phyloP scores from a whole-genome alignment of 2,888 invertebrate species.

The Microchrysa polita region DNA sequence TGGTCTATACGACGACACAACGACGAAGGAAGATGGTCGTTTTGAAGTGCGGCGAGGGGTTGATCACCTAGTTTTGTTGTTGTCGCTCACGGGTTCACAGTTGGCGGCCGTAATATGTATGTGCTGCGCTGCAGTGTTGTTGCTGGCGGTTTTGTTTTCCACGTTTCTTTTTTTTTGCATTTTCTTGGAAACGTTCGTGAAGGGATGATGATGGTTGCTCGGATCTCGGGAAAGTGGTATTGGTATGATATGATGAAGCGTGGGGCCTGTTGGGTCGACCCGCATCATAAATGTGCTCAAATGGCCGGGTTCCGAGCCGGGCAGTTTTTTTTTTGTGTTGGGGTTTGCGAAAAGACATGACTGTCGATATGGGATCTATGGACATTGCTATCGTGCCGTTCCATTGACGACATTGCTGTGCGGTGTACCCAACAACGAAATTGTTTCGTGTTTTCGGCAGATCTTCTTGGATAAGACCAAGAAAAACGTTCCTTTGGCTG shows the following conservation, averaged over 20 bases:
- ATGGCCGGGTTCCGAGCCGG: neutral
- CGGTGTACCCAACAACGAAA: constrained; percentile 36
- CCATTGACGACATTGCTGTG: constrained; percentile 12
- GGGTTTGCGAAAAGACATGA: neutral
- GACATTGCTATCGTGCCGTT: neutral
- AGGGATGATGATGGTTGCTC: neutral
- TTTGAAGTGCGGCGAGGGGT: neutral
- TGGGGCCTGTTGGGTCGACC: constrained; percentile 4
- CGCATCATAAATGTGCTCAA: neutral
- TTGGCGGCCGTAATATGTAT: constrained; percentile 13
- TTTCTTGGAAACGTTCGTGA: constrained; percentile 12
- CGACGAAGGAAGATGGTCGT: neutral
- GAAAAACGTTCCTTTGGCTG: neutral
- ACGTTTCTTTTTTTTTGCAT: constrained; percentile 3
- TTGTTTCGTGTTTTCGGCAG: constrained; percentile 31
- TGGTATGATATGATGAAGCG: no score
- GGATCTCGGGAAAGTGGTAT: neutral
- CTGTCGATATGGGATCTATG: neutral
- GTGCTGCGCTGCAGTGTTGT: constrained; percentile 35
- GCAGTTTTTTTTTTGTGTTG: neutral
- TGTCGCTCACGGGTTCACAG: constrained; percentile 23
- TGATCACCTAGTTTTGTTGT: neutral
- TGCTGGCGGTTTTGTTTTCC: constrained; percentile 19
- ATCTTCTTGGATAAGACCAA: constrained; percentile 37
- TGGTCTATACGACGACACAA: no score